phyloP scores from a whole-genome alignment of 2,888 invertebrate species.

The Masnerella sp. region DNA sequence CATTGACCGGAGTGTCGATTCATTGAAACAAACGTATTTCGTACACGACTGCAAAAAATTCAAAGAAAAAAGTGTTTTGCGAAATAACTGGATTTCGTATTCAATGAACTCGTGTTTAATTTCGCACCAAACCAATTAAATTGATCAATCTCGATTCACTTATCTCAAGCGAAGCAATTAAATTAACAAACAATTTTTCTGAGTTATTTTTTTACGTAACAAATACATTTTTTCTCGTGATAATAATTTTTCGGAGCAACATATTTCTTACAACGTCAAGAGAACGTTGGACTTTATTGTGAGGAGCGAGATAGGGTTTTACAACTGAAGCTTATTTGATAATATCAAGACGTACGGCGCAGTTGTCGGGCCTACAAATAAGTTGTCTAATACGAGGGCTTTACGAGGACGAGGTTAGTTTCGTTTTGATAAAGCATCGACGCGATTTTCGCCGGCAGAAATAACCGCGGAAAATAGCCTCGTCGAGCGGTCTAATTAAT shows the following conservation, averaged over 20 bases:
- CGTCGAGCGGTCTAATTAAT: conserved; percentile 10
- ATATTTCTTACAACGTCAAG: conserved; percentile 1
- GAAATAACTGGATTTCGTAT: too few species aligned
- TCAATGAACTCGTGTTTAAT: too few species aligned
- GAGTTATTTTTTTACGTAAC: too few species aligned
- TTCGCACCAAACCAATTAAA: too few species aligned
- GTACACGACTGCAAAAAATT: not conserved
- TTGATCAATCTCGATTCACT: too few species aligned
- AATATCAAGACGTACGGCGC: conserved; percentile 20
- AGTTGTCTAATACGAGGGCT: conserved; percentile 4
- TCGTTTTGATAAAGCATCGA: conserved; percentile 12
- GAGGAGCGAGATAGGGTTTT: conserved; percentile 10
- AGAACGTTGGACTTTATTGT: conserved; percentile 10
- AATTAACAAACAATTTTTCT: too few species aligned
- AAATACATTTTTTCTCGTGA: conserved; percentile 1
- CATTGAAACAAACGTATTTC: conserved; percentile 1
- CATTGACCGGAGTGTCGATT: conserved; percentile 26
- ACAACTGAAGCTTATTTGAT: conserved; percentile 23
- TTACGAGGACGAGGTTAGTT: conserved; percentile 1
- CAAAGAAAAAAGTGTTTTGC: too few species aligned
- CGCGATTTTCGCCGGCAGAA: not conserved
- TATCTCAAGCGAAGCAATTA: not conserved
- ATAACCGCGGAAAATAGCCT: not conserved
- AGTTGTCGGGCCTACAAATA: conserved; percentile 21
- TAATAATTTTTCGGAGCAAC: conserved; percentile 14